These are phyloP conservation scores for Drosophila dunni DNA, from an alignment of 1,140 invertebrate genomes.

Conservation along the genomic window DNA sequence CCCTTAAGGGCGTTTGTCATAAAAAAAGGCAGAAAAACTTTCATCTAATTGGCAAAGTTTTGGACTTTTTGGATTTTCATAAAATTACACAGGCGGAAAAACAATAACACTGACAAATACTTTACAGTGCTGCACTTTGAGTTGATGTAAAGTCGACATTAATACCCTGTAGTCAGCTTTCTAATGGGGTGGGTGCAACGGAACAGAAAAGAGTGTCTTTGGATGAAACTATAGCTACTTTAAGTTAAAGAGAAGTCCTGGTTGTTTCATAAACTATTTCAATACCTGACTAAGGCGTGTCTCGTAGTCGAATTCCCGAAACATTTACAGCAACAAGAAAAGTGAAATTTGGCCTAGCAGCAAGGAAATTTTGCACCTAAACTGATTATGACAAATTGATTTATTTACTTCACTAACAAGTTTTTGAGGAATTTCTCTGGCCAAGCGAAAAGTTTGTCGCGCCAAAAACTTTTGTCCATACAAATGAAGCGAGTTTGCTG, in stretches of 20 bases:
- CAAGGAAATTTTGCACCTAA: constrained; percentile 80
- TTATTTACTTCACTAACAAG: constrained; percentile 84
- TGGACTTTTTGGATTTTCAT: constrained; percentile 65
- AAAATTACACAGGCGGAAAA: constrained; percentile 64
- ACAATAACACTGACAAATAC: constrained; percentile 65
- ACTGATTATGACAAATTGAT: constrained; percentile 84
- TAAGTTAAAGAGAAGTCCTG: background rate
- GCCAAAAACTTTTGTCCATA: constrained; percentile 70
- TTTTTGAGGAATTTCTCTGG: constrained; percentile 74
- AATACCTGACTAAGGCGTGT: constrained; percentile 8
- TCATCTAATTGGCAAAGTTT: constrained; percentile 75
- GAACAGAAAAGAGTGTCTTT: background rate
- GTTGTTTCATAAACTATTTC: background rate
- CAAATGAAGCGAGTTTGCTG: constrained; percentile 63
- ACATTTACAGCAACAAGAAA: constrained; percentile 45
- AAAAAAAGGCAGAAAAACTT: constrained; percentile 52
- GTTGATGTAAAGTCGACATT: constrained; percentile 23
- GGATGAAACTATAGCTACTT: constrained; percentile 1
- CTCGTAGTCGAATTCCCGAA: constrained; percentile 16
- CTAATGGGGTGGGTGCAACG: background rate
- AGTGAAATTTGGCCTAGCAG: constrained; percentile 76
- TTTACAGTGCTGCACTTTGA: constrained; percentile 49
- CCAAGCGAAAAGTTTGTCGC: constrained; percentile 69
- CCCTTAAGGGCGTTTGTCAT: background rate
- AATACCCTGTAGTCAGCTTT: constrained; percentile 6